Evolutionary conservation across 2,888 invertebrate species (phyloP), one percentile per base, ranked within the genome.

Genomic region (Terebella lapidaria): DNA sequence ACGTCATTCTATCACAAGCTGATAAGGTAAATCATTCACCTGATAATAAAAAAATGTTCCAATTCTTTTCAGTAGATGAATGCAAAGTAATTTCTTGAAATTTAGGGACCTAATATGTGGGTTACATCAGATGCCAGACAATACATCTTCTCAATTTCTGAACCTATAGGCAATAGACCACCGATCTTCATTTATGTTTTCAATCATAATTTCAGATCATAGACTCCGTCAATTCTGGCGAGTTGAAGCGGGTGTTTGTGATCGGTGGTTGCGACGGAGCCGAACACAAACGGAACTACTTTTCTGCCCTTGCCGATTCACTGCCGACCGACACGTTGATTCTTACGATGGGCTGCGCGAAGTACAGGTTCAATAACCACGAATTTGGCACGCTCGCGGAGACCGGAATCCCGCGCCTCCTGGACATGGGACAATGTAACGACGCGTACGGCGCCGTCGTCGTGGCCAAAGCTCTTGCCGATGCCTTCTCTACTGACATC

Each of bases 211-310:
- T 56, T 10, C 51, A 72, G 72, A 69, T 72, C 22, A 30, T 72
- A 3, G 59, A 63, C 27, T 70, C 71, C 3, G 64, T 72, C 1
- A 54, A 64, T 20, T 26, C 57, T 1, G 72, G 72, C 1, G 67
- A 62, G 2, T 59, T 72, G 26, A 64, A 69, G 55, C 58, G 70
- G n/a, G 51, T 72, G 22, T 71, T 72, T 56, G 67, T 72, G 1
- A 70, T 72, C n/a, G 72, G 72, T 5, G 72, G 72, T 15, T 72
- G 72, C 63, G 72, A 72, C 46, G 72, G 72, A 0, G 64, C 68
- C 1, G 72, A 72, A 60, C 67, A 72, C 61, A 70, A 69, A 58
- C 59, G 72, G 1, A 72, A 59, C 59, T 72, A 71, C 56, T 72
- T 71, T 59, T 65, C 70, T 2, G 65, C 62, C 10, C 61, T 72